A percentile compares a stretch with the other conserved stretches of the same genome.
phyloP scores from a whole-genome alignment of 2,888 invertebrate species.

The Anthrax anthrax region DNA sequence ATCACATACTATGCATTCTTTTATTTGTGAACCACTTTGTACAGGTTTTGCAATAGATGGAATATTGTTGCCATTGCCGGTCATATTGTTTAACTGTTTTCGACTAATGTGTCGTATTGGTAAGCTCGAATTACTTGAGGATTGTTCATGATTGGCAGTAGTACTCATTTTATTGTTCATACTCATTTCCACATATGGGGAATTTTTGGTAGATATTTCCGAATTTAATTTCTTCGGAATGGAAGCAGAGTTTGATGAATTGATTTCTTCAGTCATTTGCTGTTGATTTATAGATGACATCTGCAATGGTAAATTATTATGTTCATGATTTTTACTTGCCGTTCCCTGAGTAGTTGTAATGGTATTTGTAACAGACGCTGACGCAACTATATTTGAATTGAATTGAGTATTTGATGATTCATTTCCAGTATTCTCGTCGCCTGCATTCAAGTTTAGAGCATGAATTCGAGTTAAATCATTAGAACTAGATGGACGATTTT shows the following conservation, averaged over 20 bases:
- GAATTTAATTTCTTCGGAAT: constrained; percentile 21
- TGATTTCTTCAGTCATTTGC: background rate
- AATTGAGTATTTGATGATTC: background rate
- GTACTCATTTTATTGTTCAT: constrained; percentile 9
- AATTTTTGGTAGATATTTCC: constrained; percentile 12
- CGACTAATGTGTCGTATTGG: constrained; percentile 9
- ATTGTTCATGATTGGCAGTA: constrained; percentile 3
- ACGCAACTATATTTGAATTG: background rate
- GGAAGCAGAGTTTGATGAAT: background rate
- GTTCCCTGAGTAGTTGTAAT: background rate
- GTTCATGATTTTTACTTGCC: constrained; percentile 6
- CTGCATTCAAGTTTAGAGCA: constrained; percentile 11
- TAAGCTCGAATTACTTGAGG: background rate
- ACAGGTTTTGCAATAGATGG: constrained; percentile 14
- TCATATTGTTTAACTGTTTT: constrained; percentile 9
- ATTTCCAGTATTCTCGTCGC: constrained; percentile 6
- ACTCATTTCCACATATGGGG: constrained; percentile 17
- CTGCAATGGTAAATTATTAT: background rate
- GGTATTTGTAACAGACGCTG: background rate
- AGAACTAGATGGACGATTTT: constrained; percentile 1
- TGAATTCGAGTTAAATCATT: constrained; percentile 7
- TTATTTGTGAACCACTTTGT: constrained; percentile 28
- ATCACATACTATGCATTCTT: constrained; percentile 57
- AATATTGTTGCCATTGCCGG: constrained; percentile 2
- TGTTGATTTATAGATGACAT: background rate